Evolutionary conservation across 2,888 invertebrate genomes (phyloP), one percentile per base, ranked within the genome.

Genomic region (Archips xylosteana): DNA sequence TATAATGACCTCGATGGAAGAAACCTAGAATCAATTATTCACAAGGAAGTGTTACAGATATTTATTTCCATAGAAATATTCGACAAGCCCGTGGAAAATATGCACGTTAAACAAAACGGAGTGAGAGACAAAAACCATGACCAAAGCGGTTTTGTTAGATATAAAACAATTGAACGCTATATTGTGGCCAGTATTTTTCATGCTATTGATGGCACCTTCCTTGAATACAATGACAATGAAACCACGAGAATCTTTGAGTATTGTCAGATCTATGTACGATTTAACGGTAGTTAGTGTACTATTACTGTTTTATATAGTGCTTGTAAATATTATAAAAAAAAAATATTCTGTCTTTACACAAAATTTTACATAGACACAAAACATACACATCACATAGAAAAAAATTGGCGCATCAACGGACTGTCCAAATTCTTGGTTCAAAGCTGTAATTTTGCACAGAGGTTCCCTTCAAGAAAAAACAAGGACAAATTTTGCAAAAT

Each of bases 131-230:
- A 72, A 54, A 62, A 34, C 61, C 71, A 67, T 67, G 67, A 12
- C 66, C 45, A 72, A 71, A 62, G 13, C 23, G 15, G 13, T 47
- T 42, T 71, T 67, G 54, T 67, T 32, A 12, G 8, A 13, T 54
- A 39, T 61, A 69, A 61, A 69, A 69, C 51, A 67, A 67, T 32
- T 71, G 61, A 62, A 61, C 32, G 39, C 34, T 6, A 12, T 23
- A 60, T 42, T 71, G 32, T 54, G 6, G 45, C 9, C 49, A n/a
- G 32, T 36, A 66, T 66, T 32, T 62, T 70, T 71, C 71, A 71
- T 71, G 71, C 45, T 51, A 71, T 66, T 71, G 71, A 66, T 66
- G 51, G 39, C 54, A 61, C 39, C n/a, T 67, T 42, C 42, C 34
- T 51, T 23, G 36, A 66, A 66, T 39, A 65, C 59, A 23, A 49